Evolutionary conservation across 2,888 invertebrate species (phyloP), one percentile per base, ranked within the genome.

Genomic region (Conus canariensis): DNA sequence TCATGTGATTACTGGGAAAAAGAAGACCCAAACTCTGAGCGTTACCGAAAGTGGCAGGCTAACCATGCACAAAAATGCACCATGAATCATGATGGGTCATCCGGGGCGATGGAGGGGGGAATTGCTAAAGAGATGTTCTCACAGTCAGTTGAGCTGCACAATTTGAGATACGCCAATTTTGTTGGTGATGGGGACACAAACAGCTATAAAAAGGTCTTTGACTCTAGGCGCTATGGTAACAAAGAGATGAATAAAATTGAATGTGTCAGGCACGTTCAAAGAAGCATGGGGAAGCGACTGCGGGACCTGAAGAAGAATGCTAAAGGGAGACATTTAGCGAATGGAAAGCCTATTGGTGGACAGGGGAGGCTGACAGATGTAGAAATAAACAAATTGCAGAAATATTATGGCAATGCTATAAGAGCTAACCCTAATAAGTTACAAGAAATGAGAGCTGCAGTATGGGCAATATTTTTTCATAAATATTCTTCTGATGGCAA

Each of bases 221-320:
- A 90, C 1, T 22, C 85, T 14, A 83, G 60, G n/a, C 74, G 77
- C 0, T 88, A 88, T 90, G 90, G 88, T 56, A 85, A 88, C 12
- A 60, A 45, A 45, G n/a, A 58, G 10, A 77, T 80, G 7, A n/a
- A 25, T 5, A 85, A 90, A n/a, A 25, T 90, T 14, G 90, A 90
- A 67, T 90, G 90, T 85, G 90, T 90, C 4, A 85, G 88, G 25
- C 90, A 90, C 74, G 90, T 90, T 6, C 85, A 90, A 60, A 90
- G 88, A 58, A 83, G 90, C 30, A 25, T 64, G 56, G 85, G 85
- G 1, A 85, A n/a, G 3, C 56, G 88, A 60, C 77, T 88, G 30
- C n/a, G 80, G 19, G 45, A 83, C 9, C 77, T 85, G 10, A 85
- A 88, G 45, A 88, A 67, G 16, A 70, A 60, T 9, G 59, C 12